Conservation (phyloP, 2,113 vertebrate species). For the Camarhynchus parvulus region DNA sequence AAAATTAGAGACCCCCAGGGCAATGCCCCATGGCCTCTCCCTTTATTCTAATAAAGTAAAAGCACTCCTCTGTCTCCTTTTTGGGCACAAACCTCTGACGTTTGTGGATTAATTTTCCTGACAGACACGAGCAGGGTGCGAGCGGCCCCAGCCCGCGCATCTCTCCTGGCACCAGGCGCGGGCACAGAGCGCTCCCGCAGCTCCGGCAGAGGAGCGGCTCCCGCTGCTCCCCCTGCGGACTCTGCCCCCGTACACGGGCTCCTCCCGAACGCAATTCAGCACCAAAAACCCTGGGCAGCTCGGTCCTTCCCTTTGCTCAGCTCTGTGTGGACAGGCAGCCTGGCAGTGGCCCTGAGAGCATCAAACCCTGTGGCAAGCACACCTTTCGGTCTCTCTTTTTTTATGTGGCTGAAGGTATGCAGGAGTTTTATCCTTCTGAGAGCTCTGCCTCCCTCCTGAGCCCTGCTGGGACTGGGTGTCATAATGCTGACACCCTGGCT, state of each 20-base stretch:
- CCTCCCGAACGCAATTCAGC: background rate
- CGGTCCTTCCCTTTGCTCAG: background rate
- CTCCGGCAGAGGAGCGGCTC: background rate
- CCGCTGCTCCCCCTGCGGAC: background rate
- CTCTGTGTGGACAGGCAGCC: background rate
- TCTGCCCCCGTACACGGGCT: background rate
- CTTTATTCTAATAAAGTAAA: background rate
- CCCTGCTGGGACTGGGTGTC: background rate
- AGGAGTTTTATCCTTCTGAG: background rate
- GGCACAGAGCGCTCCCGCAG: background rate
- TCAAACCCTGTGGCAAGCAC: background rate
- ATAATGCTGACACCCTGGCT: background rate
- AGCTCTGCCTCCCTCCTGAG: background rate
- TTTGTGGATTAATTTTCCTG: background rate
- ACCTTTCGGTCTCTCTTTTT: background rate
- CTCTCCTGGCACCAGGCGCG: background rate
- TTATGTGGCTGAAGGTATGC: background rate
- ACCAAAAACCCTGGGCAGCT: background rate
- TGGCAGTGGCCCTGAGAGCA: background rate
- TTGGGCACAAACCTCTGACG: background rate
- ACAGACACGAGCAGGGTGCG: accelerated
- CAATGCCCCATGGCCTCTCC: background rate
- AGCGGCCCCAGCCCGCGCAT: accelerated
- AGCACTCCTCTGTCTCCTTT: background rate
- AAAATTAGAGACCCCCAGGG: background rate